Evolutionary conservation across 2,797 vertebrate species (phyloP), one percentile per base, ranked within the genome.

Genomic region (Apogon talboti): DNA sequence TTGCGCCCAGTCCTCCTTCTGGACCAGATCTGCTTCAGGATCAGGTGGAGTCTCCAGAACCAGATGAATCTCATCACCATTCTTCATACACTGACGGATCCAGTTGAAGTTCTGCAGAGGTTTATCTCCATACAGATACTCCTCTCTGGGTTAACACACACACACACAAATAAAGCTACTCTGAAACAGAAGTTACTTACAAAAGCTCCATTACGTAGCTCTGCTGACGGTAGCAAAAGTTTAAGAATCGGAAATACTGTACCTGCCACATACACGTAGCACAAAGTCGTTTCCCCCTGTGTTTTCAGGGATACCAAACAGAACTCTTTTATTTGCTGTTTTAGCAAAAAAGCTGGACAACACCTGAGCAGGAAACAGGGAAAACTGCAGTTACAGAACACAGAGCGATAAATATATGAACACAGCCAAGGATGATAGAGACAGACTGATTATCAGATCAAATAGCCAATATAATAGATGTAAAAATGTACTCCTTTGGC

Each of bases 81-180:
- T 97, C 89, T 99, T 99, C 76, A 99, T 92, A 84, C 96, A 98
- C 45, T 98, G 96, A 58, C 98, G 94, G 78, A 99, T 93, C 96
- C 98, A 98, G 74, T 96, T 95, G 83, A 99, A 99, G 84, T 96
- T 93, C 87, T 93, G 96, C 62, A 99, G 91, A 5, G 96, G 94
- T 8, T 92, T 93, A 35, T 97, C 95, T 9, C 97, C 97, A 9
- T 94, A 96, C 59, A 99, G 90, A 75, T 95, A 99, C 73, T 99
- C 98, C 58, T 98, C 97, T 71, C 98, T 92, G 76, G 11, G 44
- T 2, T 12, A 8, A 13, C 28, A 35, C 0, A 51, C 0, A 13
- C 28, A 35, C 0, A 51, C 0, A 28, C 4, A 0, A 0, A 44
- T 11, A 8, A 11, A 3, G 2, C 56, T 11, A 42, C 8, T 65